A percentile compares a stretch with the other conserved stretches of the same genome.
These are phyloP conservation scores for Nannobrachium achirus DNA, from an alignment of 2,113 vertebrate genomes.

Conservation along the genomic window DNA sequence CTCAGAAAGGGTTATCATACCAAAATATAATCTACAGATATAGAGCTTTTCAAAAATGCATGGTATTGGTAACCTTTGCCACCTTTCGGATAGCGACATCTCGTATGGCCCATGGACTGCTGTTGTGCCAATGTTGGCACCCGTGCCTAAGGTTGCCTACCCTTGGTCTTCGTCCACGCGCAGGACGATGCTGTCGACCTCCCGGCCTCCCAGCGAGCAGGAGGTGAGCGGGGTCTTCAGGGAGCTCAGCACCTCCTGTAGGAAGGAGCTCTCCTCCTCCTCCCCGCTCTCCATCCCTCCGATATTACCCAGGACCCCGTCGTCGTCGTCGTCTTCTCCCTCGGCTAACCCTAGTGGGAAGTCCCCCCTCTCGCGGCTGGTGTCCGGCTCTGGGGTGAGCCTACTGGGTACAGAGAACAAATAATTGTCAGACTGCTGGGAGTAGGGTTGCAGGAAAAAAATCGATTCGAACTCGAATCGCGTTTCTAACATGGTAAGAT, in stretches of 20 bases:
- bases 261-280: slow-evolving; percentile 70
- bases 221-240: slow-evolving; percentile 68
- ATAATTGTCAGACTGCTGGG: not conserved
- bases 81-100: too few species aligned
- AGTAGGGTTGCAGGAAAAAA: too few species aligned
- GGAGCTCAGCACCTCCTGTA: slow-evolving; percentile 79
- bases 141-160: too few species aligned
- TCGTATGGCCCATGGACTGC: too few species aligned
- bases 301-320: not conserved
- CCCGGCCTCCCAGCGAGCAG: slow-evolving; percentile 36
- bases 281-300: slow-evolving; percentile 24
- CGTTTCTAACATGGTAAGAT: too few species aligned
- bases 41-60: too few species aligned
- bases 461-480: too few species aligned
- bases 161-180: slow-evolving; percentile 6
- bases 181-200: slow-evolving; percentile 39
- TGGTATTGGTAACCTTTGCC: too few species aligned
- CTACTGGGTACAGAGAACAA: slow-evolving; percentile 18
- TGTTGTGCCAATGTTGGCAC: too few species aligned
- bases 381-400: slow-evolving; percentile 58
- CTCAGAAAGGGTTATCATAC: too few species aligned
- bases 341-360: not conserved
- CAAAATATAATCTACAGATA: too few species aligned
- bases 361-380: slow-evolving; percentile 39
- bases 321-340: slow-evolving; percentile 30